These are phyloP conservation scores for Toxotes lorentzi DNA, from an alignment of 2,797 vertebrate species.

Conservation along the genomic window DNA sequence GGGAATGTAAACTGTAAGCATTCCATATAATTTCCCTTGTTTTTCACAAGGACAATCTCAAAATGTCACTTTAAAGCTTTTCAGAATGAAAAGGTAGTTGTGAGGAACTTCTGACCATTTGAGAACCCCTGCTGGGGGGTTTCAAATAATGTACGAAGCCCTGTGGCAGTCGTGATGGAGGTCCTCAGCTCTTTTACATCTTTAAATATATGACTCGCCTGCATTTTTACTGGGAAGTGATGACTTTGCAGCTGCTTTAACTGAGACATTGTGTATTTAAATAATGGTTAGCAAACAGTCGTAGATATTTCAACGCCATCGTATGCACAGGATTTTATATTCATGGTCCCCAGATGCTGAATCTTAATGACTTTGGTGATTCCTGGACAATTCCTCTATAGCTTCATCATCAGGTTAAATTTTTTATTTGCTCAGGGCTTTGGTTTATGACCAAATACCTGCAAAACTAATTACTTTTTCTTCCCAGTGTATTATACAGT, in stretches of 20 bases:
- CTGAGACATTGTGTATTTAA: background rate
- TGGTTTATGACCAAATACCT: background rate
- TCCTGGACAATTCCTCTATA: background rate
- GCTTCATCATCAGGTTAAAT: too few species aligned
- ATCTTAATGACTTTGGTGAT: background rate
- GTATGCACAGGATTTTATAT: too few species aligned
- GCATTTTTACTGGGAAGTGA: background rate
- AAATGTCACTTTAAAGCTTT: constrained; percentile 19
- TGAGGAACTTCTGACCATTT: constrained; percentile 11
- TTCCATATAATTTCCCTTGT: background rate
- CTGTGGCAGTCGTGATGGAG: constrained; percentile 8
- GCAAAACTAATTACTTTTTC: background rate
- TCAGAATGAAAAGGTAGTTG: constrained; percentile 3
- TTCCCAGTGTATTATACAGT: background rate
- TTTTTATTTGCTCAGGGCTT: too few species aligned
- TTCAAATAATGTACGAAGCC: constrained; percentile 1
- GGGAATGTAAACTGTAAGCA: constrained; percentile 24
- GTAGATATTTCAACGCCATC: too few species aligned
- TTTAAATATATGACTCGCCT: constrained; percentile 27
- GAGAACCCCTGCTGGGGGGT: background rate
- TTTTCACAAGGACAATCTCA: constrained; percentile 3
- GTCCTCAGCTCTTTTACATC: constrained; percentile 3
- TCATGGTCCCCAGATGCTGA: background rate
- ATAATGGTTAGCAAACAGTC: background rate
- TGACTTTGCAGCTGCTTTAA: background rate